Evolutionary conservation across 2,113 vertebrate genomes (phyloP), one percentile per base, ranked within the genome.

Genomic region (Syngnathus scovelli): DNA sequence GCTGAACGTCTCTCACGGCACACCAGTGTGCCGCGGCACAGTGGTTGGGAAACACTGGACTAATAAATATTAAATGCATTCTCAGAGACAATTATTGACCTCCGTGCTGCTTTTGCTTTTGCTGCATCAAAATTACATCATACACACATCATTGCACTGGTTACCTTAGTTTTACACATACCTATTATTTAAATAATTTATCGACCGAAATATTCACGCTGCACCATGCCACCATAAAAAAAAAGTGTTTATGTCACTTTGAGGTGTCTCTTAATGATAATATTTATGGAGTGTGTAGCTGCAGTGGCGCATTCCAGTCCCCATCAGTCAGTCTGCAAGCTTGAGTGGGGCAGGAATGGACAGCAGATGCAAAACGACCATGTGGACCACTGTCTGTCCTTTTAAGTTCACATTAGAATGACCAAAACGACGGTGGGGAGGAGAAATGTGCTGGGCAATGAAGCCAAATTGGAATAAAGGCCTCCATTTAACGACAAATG

Each of bases 381-480:
- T 91, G 93, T 95, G 94, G 93, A 92, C 67, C 1, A 18, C 69
- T 64, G 27, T 67, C 59, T 60, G 36, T 60, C 58, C 18, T 60
- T 16, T 59, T 59, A 8, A 16, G 1, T 37, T 59, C 15, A 59
- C 36, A 8, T 59, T 18, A 10, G 56, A 18, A 7, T 11, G 33
- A 37, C 7, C 9, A 10, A 60, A 19, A 59, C 10, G 15, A 37
- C 27, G 56, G 15, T 7, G 27, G 23, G 13, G 33, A 18, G 6
- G 18, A 19, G 16, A 6, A 19, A 19, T 49, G 48, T 13, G 48
- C 48, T 19, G 18, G 4, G 49, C 19, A 52, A n/a, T 52, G 49
- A 51, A 52, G n/a, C 18, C 49, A 52, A 52, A 19, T 21, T 52
- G 49, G 19, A 52, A 7, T n/a, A 3, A 52, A 52, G n/a, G 19